phyloP scores from a whole-genome alignment of 2,113 vertebrate species.

The Cariama cristata region DNA sequence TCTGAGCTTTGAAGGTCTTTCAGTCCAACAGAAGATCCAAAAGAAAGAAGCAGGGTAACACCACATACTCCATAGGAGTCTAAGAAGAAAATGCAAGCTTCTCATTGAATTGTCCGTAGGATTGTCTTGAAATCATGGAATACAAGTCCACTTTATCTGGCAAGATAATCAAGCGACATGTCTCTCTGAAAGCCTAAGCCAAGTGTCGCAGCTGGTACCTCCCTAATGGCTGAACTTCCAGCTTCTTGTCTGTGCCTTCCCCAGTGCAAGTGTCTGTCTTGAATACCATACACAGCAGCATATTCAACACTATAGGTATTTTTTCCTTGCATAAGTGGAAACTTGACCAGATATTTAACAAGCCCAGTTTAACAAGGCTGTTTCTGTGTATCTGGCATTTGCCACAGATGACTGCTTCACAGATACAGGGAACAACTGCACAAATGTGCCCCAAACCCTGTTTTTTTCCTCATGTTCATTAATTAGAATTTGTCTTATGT shows the following conservation, averaged over 20 bases:
- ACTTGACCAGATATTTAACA: neutral
- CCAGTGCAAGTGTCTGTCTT: neutral
- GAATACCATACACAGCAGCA: neutral
- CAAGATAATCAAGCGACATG: neutral
- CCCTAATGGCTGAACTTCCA: neutral
- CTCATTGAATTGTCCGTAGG: neutral
- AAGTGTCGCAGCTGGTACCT: neutral
- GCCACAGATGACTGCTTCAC: neutral
- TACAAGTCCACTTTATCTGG: neutral
- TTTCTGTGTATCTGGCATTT: neutral
- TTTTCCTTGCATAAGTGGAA: neutral
- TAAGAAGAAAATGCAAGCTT: neutral
- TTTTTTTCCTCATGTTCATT: neutral
- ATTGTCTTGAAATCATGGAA: neutral
- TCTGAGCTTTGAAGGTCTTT: neutral
- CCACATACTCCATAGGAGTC: neutral
- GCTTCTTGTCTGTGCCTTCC: neutral
- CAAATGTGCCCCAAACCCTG: neutral
- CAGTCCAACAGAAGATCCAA: neutral
- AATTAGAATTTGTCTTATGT: neutral
- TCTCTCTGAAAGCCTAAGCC: neutral
- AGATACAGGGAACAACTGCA: neutral
- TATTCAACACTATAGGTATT: neutral
- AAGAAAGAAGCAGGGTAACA: neutral
- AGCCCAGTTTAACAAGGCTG: neutral